phyloP scores from a whole-genome alignment of 2,888 invertebrate species.

The Blomia tropicalis region DNA sequence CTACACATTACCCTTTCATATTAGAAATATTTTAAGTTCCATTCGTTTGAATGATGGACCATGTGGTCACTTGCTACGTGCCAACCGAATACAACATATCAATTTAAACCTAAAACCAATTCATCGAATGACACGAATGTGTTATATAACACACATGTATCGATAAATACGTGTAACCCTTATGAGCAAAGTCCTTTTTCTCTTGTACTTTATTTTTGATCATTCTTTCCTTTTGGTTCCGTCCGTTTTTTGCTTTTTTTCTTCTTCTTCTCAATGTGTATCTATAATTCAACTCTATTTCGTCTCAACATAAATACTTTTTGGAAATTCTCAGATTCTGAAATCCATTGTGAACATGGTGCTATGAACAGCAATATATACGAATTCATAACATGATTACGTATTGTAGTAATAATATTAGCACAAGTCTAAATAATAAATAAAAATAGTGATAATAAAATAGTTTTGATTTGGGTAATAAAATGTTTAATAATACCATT shows the following conservation, averaged over 20 bases:
- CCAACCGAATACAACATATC: slow-evolving; percentile 14
- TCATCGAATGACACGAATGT: background rate
- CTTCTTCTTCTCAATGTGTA: background rate
- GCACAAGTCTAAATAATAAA: too few species aligned
- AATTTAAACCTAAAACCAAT: background rate
- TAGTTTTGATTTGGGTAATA: too few species aligned
- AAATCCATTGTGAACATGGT: too few species aligned
- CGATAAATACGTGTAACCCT: too few species aligned
- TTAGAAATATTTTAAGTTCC: background rate
- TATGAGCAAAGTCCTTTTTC: background rate
- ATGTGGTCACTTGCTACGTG: background rate
- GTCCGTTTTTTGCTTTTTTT: background rate
- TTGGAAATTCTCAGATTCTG: too few species aligned
- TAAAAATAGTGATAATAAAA: too few species aligned
- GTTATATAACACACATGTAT: background rate
- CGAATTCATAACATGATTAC: background rate
- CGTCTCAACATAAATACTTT: too few species aligned
- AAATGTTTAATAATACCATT: too few species aligned
- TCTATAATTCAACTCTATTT: background rate
- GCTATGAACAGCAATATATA: background rate
- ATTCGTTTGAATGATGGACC: background rate
- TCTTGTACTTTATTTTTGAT: background rate
- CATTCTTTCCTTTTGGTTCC: background rate
- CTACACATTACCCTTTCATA: background rate
- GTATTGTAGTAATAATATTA: background rate